These are phyloP conservation scores for Hystrix brachyura DNA, from an alignment of 2,113 vertebrate species.

Conservation along the genomic window DNA sequence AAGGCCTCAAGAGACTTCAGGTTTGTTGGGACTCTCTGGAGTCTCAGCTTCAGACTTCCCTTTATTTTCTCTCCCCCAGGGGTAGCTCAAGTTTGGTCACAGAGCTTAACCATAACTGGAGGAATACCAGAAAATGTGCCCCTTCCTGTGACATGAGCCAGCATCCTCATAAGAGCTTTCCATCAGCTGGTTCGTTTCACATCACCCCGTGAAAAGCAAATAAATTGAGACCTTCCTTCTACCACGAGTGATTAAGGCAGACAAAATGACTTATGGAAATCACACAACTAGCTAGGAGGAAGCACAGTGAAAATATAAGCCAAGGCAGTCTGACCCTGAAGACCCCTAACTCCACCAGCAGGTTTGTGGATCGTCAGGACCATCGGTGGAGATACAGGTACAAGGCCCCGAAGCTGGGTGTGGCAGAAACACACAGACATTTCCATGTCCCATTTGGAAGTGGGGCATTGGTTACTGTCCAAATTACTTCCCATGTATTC, in stretches of 20 bases:
- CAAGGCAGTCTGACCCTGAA: not conserved
- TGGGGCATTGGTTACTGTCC: not conserved
- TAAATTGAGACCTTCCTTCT: not conserved
- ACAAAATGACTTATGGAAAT: not conserved
- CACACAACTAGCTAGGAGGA: not conserved
- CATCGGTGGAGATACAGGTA: accelerated
- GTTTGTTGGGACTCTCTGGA: not conserved
- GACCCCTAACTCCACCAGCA: accelerated
- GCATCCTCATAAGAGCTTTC: not conserved
- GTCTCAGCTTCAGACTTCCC: not conserved
- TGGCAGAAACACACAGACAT: accelerated
- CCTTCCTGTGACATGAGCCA: not conserved
- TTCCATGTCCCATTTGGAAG: too few species aligned
- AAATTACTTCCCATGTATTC: not conserved
- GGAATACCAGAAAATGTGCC: too few species aligned
- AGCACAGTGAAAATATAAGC: not conserved
- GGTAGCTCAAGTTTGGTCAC: not conserved
- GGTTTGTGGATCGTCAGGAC: too few species aligned
- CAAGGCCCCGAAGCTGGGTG: accelerated
- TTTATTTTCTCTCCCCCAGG: not conserved
- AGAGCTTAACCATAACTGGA: not conserved
- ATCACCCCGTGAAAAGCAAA: not conserved
- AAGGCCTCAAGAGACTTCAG: not conserved
- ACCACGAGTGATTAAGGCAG: too few species aligned
- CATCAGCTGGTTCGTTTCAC: too few species aligned